phyloP scores from a whole-genome alignment of 1,140 invertebrate species.

The Carposina sasakii region DNA sequence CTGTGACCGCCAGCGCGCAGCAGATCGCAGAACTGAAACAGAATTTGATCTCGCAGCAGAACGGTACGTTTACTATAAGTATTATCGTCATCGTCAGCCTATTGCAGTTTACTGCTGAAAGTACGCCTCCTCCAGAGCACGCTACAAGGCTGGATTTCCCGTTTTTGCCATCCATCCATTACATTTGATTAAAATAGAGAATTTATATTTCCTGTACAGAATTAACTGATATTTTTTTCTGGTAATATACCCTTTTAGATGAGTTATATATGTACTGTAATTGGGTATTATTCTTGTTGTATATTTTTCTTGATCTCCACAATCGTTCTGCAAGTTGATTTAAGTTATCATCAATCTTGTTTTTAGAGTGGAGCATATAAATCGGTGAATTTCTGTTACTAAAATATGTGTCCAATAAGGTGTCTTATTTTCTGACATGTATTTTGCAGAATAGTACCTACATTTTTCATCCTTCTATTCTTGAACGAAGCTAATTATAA shows the following conservation, averaged over 20 bases:
- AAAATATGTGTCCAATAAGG: conserved; percentile 36
- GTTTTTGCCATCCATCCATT: no score
- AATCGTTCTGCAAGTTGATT: conserved; percentile 63
- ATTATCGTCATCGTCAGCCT: no score
- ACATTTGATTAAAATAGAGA: background rate
- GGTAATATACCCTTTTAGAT: no score
- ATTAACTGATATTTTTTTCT: no score
- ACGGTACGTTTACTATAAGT: conserved; percentile 24
- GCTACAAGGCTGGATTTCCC: no score
- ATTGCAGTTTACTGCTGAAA: no score
- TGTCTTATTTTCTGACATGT: conserved; percentile 3
- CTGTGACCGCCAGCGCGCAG: conserved; percentile 25
- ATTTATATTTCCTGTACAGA: no score
- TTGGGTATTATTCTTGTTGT: background rate
- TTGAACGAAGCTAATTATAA: no score
- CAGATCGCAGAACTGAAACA: conserved; percentile 51
- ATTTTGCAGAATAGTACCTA: conserved; percentile 18
- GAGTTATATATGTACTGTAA: no score
- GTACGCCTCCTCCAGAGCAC: no score
- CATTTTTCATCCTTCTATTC: conserved; percentile 10
- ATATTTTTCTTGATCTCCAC: conserved; percentile 31
- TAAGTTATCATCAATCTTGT: conserved; percentile 54
- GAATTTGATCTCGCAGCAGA: conserved; percentile 32
- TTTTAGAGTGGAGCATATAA: conserved; percentile 63
- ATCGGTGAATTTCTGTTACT: conserved; percentile 19